Evolutionary conservation across 2,888 invertebrate species (phyloP), one percentile per base, ranked within the genome.

Genomic region (Heliconius cydno): DNA sequence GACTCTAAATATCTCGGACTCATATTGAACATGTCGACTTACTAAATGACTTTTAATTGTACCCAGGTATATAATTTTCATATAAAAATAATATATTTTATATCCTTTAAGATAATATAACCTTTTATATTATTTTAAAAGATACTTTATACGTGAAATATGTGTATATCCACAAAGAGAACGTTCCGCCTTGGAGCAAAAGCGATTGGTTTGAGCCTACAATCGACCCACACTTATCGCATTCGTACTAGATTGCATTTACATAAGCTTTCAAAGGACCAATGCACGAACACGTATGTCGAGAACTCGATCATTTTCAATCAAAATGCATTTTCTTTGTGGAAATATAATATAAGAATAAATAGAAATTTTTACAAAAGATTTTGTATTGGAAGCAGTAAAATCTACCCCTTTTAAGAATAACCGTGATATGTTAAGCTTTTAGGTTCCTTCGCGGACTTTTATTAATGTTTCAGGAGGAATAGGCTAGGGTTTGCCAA

Each of bases 261-360:
- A 79, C 79, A 80, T 82, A 82, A 75, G 80, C 80, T 81, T 80
- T 83, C 81, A 82, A 83, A 82, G 80, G 76, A 81, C 79, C 80
- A 83, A 72, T 82, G 81, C 80, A 81, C 79, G 79, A 80, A 78
- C 80, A 80, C 80, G 79, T 82, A 78, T 79, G 82, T 81, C 73
- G 72, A 66, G 74, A 81, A 80, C 79, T 78, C 76, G 79, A 81
- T 79, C 79, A 80, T 81, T 76, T 76, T 83, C 81, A 81, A 80
- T 80, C 67, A 76, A 78, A 78, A 81, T 78, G 79, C 79, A 79
- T 78, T 79, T 34, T 72, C 60, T 72, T 77, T 77, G 63, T 52
- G 52, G 22, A 76, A 78, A 78, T 76, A 71, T 19, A 52, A 52
- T 41, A 78, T 60, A 60, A 57, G 77, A 67, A 76, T 77, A 76